These are phyloP conservation scores for Drosophila affinis DNA, from an alignment of 2,888 invertebrate genomes.

Conservation along the genomic window DNA sequence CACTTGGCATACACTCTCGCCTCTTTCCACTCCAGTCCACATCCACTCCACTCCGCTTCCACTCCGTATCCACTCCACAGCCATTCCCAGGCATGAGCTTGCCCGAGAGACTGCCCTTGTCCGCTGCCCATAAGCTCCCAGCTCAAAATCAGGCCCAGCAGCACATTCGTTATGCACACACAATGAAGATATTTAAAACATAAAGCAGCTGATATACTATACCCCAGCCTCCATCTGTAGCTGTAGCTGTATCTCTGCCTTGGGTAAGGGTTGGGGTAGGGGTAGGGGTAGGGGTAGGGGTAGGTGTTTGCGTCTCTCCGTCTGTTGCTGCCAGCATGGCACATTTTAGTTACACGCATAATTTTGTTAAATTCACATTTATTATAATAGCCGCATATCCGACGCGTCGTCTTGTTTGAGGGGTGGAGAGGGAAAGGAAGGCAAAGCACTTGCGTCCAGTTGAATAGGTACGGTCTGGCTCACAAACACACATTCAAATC, in stretches of 20 bases:
- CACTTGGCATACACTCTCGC: slow-evolving; percentile 50
- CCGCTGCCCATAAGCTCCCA: slow-evolving; percentile 29
- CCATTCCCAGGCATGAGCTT: slow-evolving; percentile 8
- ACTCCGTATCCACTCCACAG: background rate
- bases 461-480: slow-evolving; percentile 28
- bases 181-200: slow-evolving; percentile 69
- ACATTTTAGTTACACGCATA: slow-evolving; percentile 75
- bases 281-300: background rate
- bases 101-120: background rate
- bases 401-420: slow-evolving; percentile 36
- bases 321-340: slow-evolving; percentile 28
- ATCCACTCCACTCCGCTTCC: background rate
- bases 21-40: slow-evolving; percentile 2
- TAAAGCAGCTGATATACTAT: slow-evolving; percentile 45
- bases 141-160: slow-evolving; percentile 30
- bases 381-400: slow-evolving; percentile 72
- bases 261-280: background rate
- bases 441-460: slow-evolving; percentile 54
- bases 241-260: slow-evolving; percentile 23
- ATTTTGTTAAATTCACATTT: slow-evolving; percentile 76
- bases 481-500: too few relatives aligned
- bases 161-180: slow-evolving; percentile 61
- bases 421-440: slow-evolving; percentile 8
- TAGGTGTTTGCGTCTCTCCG: background rate
- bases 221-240: background rate